Evolutionary conservation across 2,797 vertebrate species (phyloP).

Genomic region (Crocodylus rhombifer): DNA sequence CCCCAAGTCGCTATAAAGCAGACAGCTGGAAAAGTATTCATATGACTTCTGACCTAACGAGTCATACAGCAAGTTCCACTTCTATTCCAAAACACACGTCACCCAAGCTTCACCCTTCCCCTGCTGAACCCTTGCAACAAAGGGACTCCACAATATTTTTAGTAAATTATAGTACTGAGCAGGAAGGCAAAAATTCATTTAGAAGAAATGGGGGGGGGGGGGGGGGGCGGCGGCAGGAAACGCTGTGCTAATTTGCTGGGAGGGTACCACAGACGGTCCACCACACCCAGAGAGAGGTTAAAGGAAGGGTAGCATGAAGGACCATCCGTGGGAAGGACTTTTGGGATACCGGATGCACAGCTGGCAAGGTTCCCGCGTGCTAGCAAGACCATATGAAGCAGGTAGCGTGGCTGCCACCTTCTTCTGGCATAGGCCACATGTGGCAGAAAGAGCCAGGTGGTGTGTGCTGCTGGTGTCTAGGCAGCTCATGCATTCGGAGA

Average conservation of each 20-base stretch:
- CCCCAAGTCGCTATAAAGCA: neutral
- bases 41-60: neutral
- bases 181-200: neutral
- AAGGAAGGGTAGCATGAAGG: neutral
- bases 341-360: neutral
- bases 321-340: neutral
- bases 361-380: accelerated
- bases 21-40: neutral
- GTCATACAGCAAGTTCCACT: neutral
- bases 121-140: neutral
- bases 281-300: neutral
- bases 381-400: accelerated
- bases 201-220: neutral
- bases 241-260: neutral
- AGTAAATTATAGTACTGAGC: neutral
- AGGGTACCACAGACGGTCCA: neutral
- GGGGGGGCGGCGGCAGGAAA: neutral
- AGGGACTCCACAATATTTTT: neutral
- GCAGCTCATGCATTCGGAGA: no score
- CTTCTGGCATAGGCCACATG: neutral
- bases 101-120: neutral
- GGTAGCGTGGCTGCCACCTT: neutral
- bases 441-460: no score
- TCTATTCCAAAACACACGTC: neutral
- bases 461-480: no score